A percentile compares a stretch with the other conserved stretches of the same genome.
These are phyloP conservation scores for Diloba caeruleocephala DNA, from an alignment of 2,888 invertebrate genomes.

Conservation along the genomic window DNA sequence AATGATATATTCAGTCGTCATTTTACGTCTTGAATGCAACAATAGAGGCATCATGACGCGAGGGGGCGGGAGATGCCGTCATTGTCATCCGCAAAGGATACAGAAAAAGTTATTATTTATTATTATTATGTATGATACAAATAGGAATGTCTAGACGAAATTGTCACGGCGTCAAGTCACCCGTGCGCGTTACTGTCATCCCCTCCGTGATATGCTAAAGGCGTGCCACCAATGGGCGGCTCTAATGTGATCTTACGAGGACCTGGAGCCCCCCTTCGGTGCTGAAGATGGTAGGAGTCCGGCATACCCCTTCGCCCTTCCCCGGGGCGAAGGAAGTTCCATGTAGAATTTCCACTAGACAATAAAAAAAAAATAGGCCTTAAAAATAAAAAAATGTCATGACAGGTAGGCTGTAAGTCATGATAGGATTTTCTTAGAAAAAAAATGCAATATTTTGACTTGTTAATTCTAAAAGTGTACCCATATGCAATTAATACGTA, in stretches of 20 bases:
- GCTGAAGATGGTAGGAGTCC: too few relatives aligned
- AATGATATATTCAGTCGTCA: conserved; percentile 24
- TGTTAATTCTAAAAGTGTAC: conserved; percentile 17
- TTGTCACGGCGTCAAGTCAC: too few relatives aligned
- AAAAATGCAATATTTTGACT: conserved; percentile 12
- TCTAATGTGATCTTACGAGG: too few relatives aligned
- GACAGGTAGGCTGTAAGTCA: neutral
- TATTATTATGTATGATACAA: conserved; percentile 24
- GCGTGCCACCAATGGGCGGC: too few relatives aligned
- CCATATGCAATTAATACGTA: conserved; percentile 29
- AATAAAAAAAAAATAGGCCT: too few relatives aligned
- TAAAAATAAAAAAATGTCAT: conserved; percentile 7
- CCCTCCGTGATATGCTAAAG: too few relatives aligned
- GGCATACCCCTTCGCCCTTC: too few relatives aligned
- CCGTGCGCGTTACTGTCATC: too few relatives aligned
- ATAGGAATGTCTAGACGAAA: conserved; percentile 9
- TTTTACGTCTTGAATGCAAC: conserved; percentile 47
- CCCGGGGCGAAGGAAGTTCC: too few relatives aligned
- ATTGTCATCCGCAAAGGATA: conserved; percentile 38
- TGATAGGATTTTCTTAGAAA: conserved; percentile 18
- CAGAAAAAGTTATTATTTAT: conserved; percentile 22
- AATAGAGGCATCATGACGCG: conserved; percentile 50
- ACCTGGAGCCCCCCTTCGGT: too few relatives aligned
- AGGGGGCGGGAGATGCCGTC: conserved; percentile 45
- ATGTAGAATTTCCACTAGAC: too few relatives aligned